phyloP scores from a whole-genome alignment of 2,888 invertebrate species.

The Macrophya annulata region DNA sequence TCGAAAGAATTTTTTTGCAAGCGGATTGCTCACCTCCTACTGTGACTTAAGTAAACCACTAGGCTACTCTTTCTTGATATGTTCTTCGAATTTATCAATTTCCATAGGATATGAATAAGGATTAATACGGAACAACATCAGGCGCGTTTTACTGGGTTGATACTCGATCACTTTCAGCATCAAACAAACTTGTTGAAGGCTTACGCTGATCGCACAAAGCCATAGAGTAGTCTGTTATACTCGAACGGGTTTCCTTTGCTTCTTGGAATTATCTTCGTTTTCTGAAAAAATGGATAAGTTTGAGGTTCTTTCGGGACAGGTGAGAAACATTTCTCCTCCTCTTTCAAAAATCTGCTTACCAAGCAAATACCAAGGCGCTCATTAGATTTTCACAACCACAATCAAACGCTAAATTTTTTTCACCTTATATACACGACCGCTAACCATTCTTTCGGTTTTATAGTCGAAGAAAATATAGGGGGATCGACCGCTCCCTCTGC shows the following conservation, averaged over 20 bases:
- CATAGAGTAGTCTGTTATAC: not conserved
- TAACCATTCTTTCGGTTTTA: not conserved
- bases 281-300: not conserved
- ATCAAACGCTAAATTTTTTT: not conserved
- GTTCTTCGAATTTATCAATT: conserved; percentile 76
- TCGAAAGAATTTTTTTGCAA: not conserved
- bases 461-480: not conserved
- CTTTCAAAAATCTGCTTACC: not conserved
- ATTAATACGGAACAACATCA: conserved; percentile 7
- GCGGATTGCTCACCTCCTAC: not conserved
- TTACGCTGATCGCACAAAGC: not conserved
- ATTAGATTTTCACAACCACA: not conserved
- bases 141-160: not conserved
- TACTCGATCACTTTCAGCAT: not conserved
- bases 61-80: conserved; percentile 74
- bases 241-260: not conserved
- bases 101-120: conserved; percentile 67
- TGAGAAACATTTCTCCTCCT: not conserved
- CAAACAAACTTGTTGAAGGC: not conserved
- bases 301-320: not conserved
- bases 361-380: not conserved
- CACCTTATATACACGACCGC: not conserved
- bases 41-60: conserved; percentile 67
- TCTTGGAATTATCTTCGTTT: not conserved
- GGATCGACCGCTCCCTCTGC: not conserved